A percentile compares a stretch with the other conserved stretches of the same genome.
These are phyloP conservation scores for Cantharis rustica DNA, from an alignment of 2,888 invertebrate genomes.

Conservation along the genomic window DNA sequence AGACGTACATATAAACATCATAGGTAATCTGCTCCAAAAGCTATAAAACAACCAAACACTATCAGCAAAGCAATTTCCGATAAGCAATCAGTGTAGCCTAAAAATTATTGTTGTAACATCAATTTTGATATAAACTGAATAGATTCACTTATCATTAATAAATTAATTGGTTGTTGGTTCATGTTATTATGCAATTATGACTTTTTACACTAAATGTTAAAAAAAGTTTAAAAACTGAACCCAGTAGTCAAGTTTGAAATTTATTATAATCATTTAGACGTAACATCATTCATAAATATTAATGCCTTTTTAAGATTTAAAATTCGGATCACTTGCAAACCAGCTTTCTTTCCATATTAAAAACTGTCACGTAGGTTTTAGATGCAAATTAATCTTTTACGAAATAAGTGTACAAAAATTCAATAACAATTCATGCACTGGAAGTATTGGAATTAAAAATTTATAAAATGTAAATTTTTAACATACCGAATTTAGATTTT, in stretches of 20 bases:
- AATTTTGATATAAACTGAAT: neutral
- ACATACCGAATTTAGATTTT: neutral
- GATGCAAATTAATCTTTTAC: neutral
- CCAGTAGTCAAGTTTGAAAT: neutral
- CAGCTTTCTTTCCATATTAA: neutral
- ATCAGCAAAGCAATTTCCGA: neutral
- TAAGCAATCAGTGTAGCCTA: neutral
- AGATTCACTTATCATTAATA: neutral
- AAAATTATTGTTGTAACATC: neutral
- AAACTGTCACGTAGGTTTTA: neutral
- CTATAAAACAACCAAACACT: constrained; percentile 1
- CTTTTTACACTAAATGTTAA: neutral
- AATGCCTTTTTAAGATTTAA: neutral
- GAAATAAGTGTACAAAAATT: neutral
- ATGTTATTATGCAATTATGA: neutral
- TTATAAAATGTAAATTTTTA: neutral
- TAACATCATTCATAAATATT: neutral
- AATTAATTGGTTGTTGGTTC: neutral
- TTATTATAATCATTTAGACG: neutral
- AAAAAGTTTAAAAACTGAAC: neutral
- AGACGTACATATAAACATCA: neutral
- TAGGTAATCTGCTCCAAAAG: neutral
- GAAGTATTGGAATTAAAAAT: neutral
- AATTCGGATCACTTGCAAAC: neutral
- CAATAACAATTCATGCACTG: neutral